Evolutionary conservation across 2,888 invertebrate genomes (phyloP).

Genomic region (Heliconius sara): DNA sequence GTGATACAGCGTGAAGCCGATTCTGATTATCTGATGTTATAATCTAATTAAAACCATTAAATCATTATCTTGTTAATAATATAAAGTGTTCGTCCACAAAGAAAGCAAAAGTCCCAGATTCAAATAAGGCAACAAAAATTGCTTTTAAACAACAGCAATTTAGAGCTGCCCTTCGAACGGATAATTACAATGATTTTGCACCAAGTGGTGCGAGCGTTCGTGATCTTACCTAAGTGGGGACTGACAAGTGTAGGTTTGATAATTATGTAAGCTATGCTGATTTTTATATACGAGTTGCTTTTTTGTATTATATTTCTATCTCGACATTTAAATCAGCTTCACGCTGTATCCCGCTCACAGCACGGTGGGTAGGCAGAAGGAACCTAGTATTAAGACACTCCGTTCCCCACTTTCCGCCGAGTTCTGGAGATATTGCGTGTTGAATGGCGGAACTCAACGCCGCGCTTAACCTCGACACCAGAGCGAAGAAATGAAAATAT

Average conservation of each 20-base stretch:
- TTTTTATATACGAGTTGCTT: background rate
- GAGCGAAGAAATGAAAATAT: too few species aligned
- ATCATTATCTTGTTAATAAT: background rate
- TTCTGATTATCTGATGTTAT: too few species aligned
- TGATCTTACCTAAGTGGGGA: conserved; percentile 40
- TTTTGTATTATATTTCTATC: too few species aligned
- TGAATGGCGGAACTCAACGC: too few species aligned
- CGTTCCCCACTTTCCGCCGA: too few species aligned
- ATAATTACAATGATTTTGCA: conserved; percentile 49
- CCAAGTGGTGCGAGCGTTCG: conserved; percentile 35
- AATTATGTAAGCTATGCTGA: background rate
- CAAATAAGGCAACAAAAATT: conserved; percentile 12
- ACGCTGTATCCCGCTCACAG: too few species aligned
- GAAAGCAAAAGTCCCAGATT: conserved; percentile 2
- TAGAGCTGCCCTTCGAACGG: conserved; percentile 38
- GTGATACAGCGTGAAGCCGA: too few species aligned
- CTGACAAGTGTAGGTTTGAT: conserved; percentile 29
- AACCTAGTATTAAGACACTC: too few species aligned
- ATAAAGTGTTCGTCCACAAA: background rate
- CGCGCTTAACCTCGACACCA: too few species aligned
- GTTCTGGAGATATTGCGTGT: too few species aligned
- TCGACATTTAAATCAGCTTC: too few species aligned
- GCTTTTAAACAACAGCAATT: conserved; percentile 45
- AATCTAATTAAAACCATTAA: background rate
- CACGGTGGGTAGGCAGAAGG: too few species aligned